Percentiles rank a stretch among this genome's conserved stretches.
phyloP scores from a whole-genome alignment of 2,113 vertebrate species.

The Apteryx mantelli region DNA sequence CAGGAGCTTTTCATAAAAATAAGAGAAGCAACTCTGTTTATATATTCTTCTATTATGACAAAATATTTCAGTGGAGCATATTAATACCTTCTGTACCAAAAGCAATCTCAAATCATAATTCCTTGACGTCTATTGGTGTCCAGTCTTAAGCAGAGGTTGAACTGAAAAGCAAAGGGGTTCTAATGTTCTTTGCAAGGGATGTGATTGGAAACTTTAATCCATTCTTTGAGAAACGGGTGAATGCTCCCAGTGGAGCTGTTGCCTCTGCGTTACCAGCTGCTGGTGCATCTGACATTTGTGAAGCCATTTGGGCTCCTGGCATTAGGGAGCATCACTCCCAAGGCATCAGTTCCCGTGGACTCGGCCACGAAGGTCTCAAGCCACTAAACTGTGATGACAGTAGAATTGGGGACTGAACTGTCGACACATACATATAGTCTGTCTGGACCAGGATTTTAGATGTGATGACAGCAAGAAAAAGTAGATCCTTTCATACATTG shows the following conservation, averaged over 20 bases:
- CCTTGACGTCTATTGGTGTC: not conserved
- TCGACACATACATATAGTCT: too few species aligned
- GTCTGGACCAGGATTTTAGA: not conserved
- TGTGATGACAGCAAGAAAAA: not conserved
- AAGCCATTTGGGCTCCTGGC: not conserved
- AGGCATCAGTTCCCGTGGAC: too few species aligned
- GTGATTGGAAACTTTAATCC: not conserved
- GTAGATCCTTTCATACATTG: not conserved
- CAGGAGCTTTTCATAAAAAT: not conserved
- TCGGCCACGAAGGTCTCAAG: not conserved
- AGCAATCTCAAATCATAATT: not conserved
- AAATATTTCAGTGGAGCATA: not conserved
- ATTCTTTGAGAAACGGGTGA: accelerated
- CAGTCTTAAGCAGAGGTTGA: not conserved
- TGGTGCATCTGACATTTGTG: accelerated
- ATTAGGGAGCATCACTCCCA: not conserved
- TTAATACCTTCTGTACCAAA: not conserved
- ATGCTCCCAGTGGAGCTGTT: accelerated
- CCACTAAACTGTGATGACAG: not conserved
- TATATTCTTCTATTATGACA: not conserved
- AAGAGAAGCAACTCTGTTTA: not conserved
- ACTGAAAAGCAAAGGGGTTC: too few species aligned
- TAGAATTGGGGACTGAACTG: not conserved
- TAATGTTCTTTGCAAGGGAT: not conserved
- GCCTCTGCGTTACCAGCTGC: not conserved